These are phyloP conservation scores for Aplodontia rufa DNA, from an alignment of 2,113 vertebrate species.

Conservation along the genomic window DNA sequence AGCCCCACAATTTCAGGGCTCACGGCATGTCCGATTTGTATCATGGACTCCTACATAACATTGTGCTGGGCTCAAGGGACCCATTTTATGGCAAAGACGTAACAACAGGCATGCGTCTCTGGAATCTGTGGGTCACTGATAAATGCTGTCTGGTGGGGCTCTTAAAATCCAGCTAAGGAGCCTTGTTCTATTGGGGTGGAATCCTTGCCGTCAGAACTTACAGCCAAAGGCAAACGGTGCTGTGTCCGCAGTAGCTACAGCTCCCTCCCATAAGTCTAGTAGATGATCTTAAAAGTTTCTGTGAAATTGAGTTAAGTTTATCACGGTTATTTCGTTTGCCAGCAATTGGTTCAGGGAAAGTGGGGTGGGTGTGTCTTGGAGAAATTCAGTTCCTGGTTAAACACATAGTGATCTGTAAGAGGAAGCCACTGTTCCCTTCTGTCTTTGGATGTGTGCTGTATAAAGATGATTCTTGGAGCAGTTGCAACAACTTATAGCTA, in stretches of 20 bases:
- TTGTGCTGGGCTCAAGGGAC: not conserved
- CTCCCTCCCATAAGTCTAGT: not conserved
- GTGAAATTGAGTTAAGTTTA: not conserved
- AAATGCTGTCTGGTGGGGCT: not conserved
- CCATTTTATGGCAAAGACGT: not conserved
- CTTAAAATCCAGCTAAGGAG: not conserved
- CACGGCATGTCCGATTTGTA: not conserved
- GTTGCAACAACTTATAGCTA: not conserved
- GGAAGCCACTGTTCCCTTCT: not conserved
- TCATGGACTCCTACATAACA: not conserved
- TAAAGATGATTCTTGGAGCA: not conserved
- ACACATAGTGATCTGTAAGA: not conserved
- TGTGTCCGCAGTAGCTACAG: not conserved
- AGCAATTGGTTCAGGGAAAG: not conserved
- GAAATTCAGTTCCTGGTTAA: not conserved
- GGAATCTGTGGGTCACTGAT: not conserved
- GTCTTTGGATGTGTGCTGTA: not conserved
- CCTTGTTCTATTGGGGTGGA: not conserved
- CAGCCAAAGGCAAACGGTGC: not conserved
- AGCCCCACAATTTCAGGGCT: not conserved
- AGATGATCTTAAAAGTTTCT: not conserved
- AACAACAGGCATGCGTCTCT: not conserved
- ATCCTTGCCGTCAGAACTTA: not conserved
- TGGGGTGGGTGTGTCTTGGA: not conserved
- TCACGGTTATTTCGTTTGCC: not conserved